phyloP scores from a whole-genome alignment of 1,140 invertebrate species.

The Papilio dardanus region DNA sequence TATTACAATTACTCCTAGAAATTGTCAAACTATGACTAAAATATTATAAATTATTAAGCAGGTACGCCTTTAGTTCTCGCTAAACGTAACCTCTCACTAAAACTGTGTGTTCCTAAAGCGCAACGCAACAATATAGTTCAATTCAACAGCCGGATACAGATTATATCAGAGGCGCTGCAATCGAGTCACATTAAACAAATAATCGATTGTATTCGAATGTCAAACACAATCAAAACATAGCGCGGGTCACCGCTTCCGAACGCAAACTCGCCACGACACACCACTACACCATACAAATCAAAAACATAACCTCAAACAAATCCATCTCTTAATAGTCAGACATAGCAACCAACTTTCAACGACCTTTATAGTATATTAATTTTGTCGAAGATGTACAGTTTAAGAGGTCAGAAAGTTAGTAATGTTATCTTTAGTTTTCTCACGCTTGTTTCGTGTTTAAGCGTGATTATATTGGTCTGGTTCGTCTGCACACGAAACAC shows the following conservation, averaged over 20 bases:
- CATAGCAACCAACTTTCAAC: background rate
- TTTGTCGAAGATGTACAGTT: constrained; percentile 43
- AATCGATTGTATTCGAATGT: constrained; percentile 80
- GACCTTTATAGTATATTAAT: background rate
- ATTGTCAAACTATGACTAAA: too few species aligned
- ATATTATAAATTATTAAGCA: too few species aligned
- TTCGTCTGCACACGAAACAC: constrained; percentile 34
- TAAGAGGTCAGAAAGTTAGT: constrained; percentile 61
- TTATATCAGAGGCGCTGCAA: constrained; percentile 59
- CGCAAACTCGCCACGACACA: constrained; percentile 72
- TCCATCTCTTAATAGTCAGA: background rate
- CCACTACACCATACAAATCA: constrained; percentile 48
- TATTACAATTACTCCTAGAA: too few species aligned
- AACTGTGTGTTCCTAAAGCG: background rate
- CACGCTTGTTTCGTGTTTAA: constrained; percentile 63
- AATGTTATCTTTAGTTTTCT: constrained; percentile 66
- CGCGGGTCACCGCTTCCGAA: constrained; percentile 73
- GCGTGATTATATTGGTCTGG: constrained; percentile 48
- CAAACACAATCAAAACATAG: constrained; percentile 78
- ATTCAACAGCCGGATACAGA: constrained; percentile 57
- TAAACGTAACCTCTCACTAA: background rate
- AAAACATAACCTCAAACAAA: constrained; percentile 27
- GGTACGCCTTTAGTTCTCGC: too few species aligned
- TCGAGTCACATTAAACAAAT: constrained; percentile 74
- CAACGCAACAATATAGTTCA: constrained; percentile 46